These are phyloP conservation scores for Diglossa brunneiventris DNA, from an alignment of 2,113 vertebrate species.

Conservation along the genomic window DNA sequence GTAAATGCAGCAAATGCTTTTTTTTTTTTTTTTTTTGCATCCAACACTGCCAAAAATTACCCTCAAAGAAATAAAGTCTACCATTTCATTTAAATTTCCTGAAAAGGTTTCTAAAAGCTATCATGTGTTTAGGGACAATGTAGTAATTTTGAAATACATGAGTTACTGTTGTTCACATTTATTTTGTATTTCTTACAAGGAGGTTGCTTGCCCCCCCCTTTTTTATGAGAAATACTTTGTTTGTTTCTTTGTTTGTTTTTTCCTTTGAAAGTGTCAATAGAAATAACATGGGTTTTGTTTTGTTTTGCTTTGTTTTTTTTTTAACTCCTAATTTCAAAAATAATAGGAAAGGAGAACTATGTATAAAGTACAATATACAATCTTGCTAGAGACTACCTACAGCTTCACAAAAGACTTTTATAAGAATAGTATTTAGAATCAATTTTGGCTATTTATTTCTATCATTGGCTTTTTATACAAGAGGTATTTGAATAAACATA, in stretches of 20 bases:
- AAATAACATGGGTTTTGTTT: background rate
- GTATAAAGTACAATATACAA: background rate
- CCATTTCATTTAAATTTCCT: background rate
- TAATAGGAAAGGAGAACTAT: background rate
- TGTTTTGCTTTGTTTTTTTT: no score
- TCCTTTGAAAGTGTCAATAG: background rate
- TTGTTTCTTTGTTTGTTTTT: background rate
- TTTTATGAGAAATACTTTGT: background rate
- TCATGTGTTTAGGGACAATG: background rate
- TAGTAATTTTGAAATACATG: background rate
- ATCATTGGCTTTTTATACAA: background rate
- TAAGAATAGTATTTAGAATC: background rate
- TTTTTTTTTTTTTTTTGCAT: background rate
- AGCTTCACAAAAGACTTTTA: background rate
- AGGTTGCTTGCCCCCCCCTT: background rate
- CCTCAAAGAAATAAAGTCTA: background rate
- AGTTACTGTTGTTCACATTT: background rate
- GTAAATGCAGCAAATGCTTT: background rate
- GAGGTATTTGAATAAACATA: background rate
- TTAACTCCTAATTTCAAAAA: background rate
- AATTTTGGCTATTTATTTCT: background rate
- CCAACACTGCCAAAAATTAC: background rate
- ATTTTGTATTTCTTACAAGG: background rate
- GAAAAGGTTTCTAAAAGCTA: background rate
- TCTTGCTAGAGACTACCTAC: background rate